phyloP scores from a whole-genome alignment of 1,140 invertebrate genomes.

The Macrostomum lignano region DNA sequence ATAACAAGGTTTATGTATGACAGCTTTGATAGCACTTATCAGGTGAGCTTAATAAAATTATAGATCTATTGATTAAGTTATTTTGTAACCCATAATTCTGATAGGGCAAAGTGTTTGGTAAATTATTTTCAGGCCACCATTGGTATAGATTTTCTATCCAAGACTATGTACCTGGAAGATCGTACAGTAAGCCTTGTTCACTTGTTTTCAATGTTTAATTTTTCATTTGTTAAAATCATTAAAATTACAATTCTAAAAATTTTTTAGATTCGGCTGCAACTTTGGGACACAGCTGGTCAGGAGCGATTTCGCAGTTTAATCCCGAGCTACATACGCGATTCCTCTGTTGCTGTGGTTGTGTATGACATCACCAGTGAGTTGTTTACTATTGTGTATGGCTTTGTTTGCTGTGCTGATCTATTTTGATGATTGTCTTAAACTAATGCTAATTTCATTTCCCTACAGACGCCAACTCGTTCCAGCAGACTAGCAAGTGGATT shows the following conservation, averaged over 20 bases:
- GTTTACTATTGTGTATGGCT: background rate
- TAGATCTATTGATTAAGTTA: background rate
- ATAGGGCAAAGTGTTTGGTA: background rate
- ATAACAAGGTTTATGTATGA: slow-evolving; percentile 99
- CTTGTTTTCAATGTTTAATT: background rate
- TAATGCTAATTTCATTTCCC: background rate
- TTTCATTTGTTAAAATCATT: background rate
- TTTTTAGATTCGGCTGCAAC: slow-evolving; percentile 41
- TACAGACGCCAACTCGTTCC: slow-evolving; percentile 65
- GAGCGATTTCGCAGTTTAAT: slow-evolving; percentile 89
- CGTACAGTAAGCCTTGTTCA: slow-evolving; percentile 42
- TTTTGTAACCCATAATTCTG: background rate
- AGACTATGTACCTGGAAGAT: slow-evolving; percentile 99
- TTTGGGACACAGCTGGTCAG: slow-evolving; percentile 96
- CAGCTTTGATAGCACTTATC: slow-evolving; percentile 97
- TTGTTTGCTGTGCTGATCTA: background rate
- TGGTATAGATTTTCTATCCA: slow-evolving; percentile 97
- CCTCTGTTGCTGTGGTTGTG: slow-evolving; percentile 93
- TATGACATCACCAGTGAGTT: slow-evolving; percentile 86
- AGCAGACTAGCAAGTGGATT: slow-evolving; percentile 99
- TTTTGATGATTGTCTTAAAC: background rate
- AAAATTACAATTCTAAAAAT: background rate
- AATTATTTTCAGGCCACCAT: slow-evolving; percentile 65
- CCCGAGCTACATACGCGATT: slow-evolving; percentile 94
- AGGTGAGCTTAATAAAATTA: slow-evolving; percentile 2